Conservation (phyloP, 2,113 vertebrate species). For the Macheiramphus alcinus region DNA sequence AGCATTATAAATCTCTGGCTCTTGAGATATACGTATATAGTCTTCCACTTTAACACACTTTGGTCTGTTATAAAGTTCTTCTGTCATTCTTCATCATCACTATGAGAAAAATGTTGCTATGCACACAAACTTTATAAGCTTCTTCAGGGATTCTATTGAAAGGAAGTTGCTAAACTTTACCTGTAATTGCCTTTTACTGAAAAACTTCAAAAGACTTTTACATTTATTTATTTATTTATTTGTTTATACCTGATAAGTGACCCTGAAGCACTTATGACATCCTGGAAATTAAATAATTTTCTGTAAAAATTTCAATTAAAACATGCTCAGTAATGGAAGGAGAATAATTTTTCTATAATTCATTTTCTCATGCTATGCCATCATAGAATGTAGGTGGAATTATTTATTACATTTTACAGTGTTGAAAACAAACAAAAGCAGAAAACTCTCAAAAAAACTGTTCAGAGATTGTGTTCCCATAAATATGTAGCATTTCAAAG, state of each 20-base stretch:
- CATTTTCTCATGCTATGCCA: neutral
- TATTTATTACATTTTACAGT: neutral
- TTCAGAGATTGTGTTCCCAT: neutral
- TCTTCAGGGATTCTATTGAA: neutral
- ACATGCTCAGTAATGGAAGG: neutral
- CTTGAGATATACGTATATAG: neutral
- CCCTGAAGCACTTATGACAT: neutral
- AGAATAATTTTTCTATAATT: neutral
- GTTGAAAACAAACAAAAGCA: neutral
- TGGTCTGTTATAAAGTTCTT: neutral
- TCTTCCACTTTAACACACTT: neutral
- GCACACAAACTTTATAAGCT: neutral
- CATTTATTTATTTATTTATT: neutral
- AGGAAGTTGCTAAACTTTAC: neutral
- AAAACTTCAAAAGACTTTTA: neutral
- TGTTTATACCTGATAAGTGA: neutral
- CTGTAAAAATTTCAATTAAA: neutral
- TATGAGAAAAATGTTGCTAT: neutral
- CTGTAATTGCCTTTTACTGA: neutral
- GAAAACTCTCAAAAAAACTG: neutral
- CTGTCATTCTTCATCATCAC: neutral
- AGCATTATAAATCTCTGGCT: neutral
- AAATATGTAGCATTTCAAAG: neutral
- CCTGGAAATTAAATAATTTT: neutral
- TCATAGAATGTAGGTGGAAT: neutral